Evolutionary conservation across 2,888 invertebrate genomes (phyloP).

Genomic region (Eledone cirrhosa): DNA sequence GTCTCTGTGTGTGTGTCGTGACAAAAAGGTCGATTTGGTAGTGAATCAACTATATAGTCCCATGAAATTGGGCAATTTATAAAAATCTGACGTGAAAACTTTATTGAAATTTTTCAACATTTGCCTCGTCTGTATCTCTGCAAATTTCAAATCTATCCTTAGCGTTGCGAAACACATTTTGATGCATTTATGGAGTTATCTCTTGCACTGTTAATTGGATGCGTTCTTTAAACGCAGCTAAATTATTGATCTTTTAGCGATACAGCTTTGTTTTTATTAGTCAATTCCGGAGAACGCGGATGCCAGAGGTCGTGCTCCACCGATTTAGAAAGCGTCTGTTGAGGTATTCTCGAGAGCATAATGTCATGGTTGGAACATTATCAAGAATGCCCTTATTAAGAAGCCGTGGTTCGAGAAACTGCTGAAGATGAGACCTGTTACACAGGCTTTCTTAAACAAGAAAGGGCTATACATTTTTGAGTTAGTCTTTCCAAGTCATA

Average conservation of each 20-base stretch:
- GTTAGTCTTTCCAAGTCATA: no score
- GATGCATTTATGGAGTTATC: neutral
- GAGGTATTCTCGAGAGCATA: neutral
- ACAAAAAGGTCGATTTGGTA: no score
- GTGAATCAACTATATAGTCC: no score
- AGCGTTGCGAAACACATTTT: neutral
- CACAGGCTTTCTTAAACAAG: no score
- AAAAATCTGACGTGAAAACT: neutral
- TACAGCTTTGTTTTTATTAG: neutral
- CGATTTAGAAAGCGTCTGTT: neutral
- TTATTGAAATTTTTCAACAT: neutral
- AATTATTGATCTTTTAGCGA: neutral
- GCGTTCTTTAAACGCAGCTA: neutral
- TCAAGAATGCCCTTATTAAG: neutral
- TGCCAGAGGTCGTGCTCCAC: neutral
- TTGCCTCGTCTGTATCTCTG: neutral
- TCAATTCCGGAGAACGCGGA: neutral
- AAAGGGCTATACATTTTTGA: no score
- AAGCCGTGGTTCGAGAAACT: neutral
- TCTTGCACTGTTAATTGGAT: neutral
- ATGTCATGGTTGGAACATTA: neutral
- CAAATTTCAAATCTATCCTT: neutral
- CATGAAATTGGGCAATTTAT: no score
- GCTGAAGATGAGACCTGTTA: no score
- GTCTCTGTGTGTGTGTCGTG: no score